Base-by-base conservation (phyloP, 1,140 invertebrate species). In the Hycleus cichorii region DNA sequence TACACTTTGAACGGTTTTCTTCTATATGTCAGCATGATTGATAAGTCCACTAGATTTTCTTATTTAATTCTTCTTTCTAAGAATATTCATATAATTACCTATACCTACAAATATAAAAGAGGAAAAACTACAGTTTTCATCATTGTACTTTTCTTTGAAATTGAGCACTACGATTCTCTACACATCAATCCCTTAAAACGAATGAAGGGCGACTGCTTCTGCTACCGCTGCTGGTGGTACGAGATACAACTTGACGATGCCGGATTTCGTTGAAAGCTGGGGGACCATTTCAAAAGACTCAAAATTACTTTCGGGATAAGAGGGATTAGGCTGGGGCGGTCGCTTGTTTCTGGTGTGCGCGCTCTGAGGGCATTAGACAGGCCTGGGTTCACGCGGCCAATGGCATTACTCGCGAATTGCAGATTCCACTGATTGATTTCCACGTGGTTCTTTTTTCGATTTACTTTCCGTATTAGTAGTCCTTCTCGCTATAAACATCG, bases 221-320 rank as follows among this genome's bases (percentile, higher is more conserved):
- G 32, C 32, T 7, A 32, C 2, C 3, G 58, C 57, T 64, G 51
- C 66, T 70, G 66, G 55, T 48, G 57, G 53, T 59, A 64, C 65
- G 68, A 71, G 70, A 72, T 72, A 72, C 66, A 67, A 62, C 47
- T 62, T 62, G 57, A 47, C 60, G 59, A 56, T 56, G 63, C 47
- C 64, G 71, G 69, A 69, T 72, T 72, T 71, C 57, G 63, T 63
- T 66, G 69, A 69, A 67, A 70, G 69, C 69, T 64, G 68, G 69
- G 72, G 72, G 69, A 68, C 68, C 68, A 69, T 73, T 73, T 74
- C 72, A 74, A 74, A 74, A 73, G 72, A 74, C 72, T 72, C 71
- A 72, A 74, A 74, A 74, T 74, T 74, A 73, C 72, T 74, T 72
- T 72, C 72, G 70, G 72, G 72, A 73, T 72, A 72, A 73, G 72